Evolutionary conservation across 1,140 invertebrate genomes (phyloP).

Genomic region (Papilio machaon): DNA sequence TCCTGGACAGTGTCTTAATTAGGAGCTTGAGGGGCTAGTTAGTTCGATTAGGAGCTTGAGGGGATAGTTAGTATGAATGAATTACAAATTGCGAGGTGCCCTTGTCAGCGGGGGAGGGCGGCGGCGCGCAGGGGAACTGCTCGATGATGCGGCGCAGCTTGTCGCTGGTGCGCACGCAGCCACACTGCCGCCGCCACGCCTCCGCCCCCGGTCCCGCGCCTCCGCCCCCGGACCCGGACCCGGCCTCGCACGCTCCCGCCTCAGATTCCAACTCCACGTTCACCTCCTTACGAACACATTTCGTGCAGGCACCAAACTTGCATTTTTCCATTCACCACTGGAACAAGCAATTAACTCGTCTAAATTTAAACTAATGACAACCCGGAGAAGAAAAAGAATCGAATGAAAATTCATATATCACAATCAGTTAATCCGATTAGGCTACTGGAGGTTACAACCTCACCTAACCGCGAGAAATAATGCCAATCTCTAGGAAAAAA

Average conservation of each 20-base stretch:
- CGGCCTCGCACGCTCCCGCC: slow-evolving; percentile 49
- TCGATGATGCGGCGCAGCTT: slow-evolving; percentile 62
- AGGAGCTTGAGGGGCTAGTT: too few species aligned
- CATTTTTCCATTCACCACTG: slow-evolving; percentile 13
- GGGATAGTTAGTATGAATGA: not conserved
- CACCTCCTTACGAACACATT: slow-evolving; percentile 6
- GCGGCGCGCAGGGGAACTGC: slow-evolving; percentile 59
- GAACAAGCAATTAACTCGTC: not conserved
- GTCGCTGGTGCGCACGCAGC: slow-evolving; percentile 66
- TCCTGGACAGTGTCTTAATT: not conserved
- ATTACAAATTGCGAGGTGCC: slow-evolving; percentile 10
- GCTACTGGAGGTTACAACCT: not conserved
- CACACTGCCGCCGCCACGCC: slow-evolving; percentile 57
- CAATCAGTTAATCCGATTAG: not conserved
- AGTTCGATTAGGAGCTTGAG: too few species aligned
- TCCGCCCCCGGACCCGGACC: slow-evolving; percentile 32
- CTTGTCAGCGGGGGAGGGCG: slow-evolving; percentile 49
- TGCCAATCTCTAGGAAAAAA: too few species aligned
- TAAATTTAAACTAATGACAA: not conserved
- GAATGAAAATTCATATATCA: not conserved
- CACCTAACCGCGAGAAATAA: too few species aligned
- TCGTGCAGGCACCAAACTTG: not conserved
- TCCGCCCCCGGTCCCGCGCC: slow-evolving; percentile 16
- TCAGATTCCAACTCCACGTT: slow-evolving; percentile 22
- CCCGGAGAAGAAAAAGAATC: not conserved